Base-by-base conservation (phyloP, 2,113 vertebrate genomes). In the Trematocara marginatum region DNA sequence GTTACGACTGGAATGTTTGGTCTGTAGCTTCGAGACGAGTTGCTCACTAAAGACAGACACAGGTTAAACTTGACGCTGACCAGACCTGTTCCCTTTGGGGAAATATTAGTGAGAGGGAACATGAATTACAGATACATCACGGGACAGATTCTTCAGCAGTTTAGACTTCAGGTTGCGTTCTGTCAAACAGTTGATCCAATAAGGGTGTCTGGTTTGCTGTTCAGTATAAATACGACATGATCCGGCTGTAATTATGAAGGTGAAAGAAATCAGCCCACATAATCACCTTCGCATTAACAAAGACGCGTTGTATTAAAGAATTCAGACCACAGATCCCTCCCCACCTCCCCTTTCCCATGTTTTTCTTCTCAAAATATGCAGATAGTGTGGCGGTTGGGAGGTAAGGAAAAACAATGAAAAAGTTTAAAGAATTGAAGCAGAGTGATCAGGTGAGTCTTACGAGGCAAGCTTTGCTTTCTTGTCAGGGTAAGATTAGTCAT, bases 281-380 rank as follows among this genome's bases (percentile, higher is more conserved):
- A 91, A 93, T 90, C 89, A 85, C 86, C 87, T 92, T 90, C 69
- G 66, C 54, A 38, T 78, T 82, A 86, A 90, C 89, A 93, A 93
- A 93, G 83, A 79, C 76, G 84, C 47, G 2, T 64, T 86, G 81
- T 90, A 23, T 76, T 82, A 54, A 61, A 66, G 54, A 52, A 74
- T 85, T 84, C 13, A 52, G 29, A 6, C 59, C 29, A 23, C 20
- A 57, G 10, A 38, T 13, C 49, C 89, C 57, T 31, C 15, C 23
- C n/a, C 26, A 29, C 15, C 42, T 18, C 10, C 10, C 10, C 26
- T 18, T 18, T 9, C 6, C 10, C 2, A n/a, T 56, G 4, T 45
- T 71, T 79, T 69, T 52, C 52, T 53, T 42, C 29, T 74, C 38
- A 45, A 74, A 34, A 61, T 57, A 81, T 59, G n/a, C 40, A 51